phyloP scores from a whole-genome alignment of 2,797 vertebrate species.

The Spea hammondii region DNA sequence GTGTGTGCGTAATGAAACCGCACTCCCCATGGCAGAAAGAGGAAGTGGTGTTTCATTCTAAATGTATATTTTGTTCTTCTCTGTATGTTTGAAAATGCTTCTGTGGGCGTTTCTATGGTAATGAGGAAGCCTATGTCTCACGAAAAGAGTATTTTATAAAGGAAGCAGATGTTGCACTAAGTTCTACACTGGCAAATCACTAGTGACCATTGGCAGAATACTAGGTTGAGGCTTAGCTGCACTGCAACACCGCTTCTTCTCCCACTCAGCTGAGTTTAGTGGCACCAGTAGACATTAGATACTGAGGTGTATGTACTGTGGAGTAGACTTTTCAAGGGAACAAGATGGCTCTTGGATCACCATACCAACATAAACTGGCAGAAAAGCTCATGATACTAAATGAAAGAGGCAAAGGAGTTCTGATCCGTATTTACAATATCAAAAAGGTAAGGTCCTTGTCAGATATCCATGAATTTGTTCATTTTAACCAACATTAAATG shows the following conservation, averaged over 20 bases:
- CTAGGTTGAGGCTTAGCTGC: background rate
- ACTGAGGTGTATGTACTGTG: background rate
- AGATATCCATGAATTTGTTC: too few species aligned
- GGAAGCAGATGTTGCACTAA: slow-evolving; percentile 32
- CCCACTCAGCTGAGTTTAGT: background rate
- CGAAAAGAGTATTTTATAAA: slow-evolving; percentile 27
- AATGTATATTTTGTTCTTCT: slow-evolving; percentile 5
- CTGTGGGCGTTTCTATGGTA: slow-evolving; percentile 17
- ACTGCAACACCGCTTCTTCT: background rate
- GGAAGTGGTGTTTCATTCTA: slow-evolving; percentile 35
- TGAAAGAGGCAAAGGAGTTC: slow-evolving; percentile 82
- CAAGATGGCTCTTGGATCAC: slow-evolving; percentile 70
- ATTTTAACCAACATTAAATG: too few species aligned
- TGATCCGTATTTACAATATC: slow-evolving; percentile 87
- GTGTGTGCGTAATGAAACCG: slow-evolving; percentile 4
- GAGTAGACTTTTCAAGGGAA: background rate
- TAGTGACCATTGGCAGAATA: background rate
- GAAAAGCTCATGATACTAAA: slow-evolving; percentile 89
- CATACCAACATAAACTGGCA: slow-evolving; percentile 87
- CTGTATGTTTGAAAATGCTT: background rate
- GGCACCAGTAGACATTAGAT: background rate
- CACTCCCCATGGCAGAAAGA: slow-evolving; percentile 15
- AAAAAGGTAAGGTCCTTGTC: slow-evolving; percentile 78
- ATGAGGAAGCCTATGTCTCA: slow-evolving; percentile 21
- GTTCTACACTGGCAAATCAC: background rate